These are phyloP conservation scores for Lepeophtheirus salmonis DNA, from an alignment of 1,140 invertebrate species.

Conservation along the genomic window DNA sequence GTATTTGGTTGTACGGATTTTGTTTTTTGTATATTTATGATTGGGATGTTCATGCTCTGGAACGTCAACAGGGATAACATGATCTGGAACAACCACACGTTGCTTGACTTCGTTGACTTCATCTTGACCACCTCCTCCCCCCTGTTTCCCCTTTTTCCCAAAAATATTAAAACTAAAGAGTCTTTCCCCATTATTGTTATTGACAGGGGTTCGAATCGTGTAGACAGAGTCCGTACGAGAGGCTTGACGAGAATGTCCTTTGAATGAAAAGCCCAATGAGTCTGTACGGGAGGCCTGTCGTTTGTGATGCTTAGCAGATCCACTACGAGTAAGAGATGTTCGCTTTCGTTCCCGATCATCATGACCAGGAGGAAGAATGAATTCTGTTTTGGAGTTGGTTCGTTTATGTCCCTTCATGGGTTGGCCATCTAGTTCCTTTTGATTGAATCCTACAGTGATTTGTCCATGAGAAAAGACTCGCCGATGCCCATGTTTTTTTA, in stretches of 20 bases:
- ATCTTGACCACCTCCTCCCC: neutral
- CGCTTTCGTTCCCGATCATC: conserved; percentile 23
- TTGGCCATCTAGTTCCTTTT: conserved; percentile 27
- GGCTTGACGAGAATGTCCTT: conserved; percentile 38
- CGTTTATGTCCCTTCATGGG: conserved; percentile 44
- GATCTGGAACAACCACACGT: conserved; percentile 55
- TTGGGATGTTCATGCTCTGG: conserved; percentile 62
- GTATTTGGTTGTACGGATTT: conserved; percentile 86
- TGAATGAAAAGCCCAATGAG: conserved; percentile 18
- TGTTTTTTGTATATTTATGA: conserved; percentile 50
- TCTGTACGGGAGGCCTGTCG: conserved; percentile 21
- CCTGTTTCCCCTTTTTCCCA: neutral
- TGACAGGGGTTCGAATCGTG: conserved; percentile 43
- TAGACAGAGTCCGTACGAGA: conserved; percentile 66
- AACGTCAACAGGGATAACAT: conserved; percentile 53
- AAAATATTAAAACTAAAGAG: neutral
- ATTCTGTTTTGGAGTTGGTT: conserved; percentile 63
- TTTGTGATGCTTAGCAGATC: conserved; percentile 7
- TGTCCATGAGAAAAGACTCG: conserved; percentile 66
- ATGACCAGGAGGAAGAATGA: conserved; percentile 45
- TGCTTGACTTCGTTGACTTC: conserved; percentile 31
- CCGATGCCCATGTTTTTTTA: conserved; percentile 38
- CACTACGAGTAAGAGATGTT: neutral
- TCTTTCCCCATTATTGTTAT: neutral
- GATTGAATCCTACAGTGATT: conserved; percentile 38